phyloP scores from a whole-genome alignment of 2,797 vertebrate species.

The Anguilla anguilla region DNA sequence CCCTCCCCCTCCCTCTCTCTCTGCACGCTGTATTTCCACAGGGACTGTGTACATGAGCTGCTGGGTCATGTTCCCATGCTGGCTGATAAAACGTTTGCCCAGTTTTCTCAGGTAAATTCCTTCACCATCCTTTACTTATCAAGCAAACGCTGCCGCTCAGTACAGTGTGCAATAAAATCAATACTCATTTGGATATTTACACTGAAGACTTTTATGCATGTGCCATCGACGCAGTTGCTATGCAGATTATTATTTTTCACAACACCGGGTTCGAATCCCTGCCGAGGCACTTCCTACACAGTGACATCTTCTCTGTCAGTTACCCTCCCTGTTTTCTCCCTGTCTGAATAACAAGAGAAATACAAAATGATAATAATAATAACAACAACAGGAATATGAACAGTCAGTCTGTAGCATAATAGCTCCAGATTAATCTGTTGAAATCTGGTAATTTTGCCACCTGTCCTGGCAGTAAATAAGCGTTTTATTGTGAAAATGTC shows the following conservation, averaged over 20 bases:
- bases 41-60: constrained; percentile 95
- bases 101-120: constrained; percentile 91
- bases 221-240: too few relatives aligned
- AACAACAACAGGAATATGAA: neutral
- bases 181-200: neutral
- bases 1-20: too few relatives aligned
- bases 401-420: neutral
- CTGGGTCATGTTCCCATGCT: constrained; percentile 95
- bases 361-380: neutral
- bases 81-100: constrained; percentile 90
- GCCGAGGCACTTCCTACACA: too few relatives aligned
- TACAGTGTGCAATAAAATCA: neutral
- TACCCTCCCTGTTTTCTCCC: too few relatives aligned
- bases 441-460: neutral
- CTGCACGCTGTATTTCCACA: constrained; percentile 39
- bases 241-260: neutral
- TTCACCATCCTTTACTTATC: neutral
- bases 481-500: neutral
- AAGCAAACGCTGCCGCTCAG: neutral
- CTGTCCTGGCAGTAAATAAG: neutral
- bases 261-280: neutral
- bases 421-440: neutral
- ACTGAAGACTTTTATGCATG: too few relatives aligned
- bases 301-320: too few relatives aligned
- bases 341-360: too few relatives aligned